Conservation (phyloP, 1,140 invertebrate species). For the Hyphantria cunea region DNA sequence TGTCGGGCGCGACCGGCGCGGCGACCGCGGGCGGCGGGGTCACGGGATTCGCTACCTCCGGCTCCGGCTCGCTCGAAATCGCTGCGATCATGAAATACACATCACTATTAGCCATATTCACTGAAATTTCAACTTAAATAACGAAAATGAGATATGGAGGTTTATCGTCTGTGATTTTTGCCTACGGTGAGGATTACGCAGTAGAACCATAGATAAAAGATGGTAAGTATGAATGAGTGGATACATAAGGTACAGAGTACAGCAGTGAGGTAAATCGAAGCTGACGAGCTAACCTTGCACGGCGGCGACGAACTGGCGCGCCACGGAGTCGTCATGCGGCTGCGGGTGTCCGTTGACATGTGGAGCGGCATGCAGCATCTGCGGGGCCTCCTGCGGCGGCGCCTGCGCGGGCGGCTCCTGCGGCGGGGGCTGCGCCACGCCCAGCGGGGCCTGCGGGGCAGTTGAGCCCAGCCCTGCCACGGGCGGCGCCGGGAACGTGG, state of each 20-base stretch:
- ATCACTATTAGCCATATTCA: no score
- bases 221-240: no score
- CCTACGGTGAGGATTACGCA: no score
- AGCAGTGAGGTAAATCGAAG: no score
- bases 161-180: no score
- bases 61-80: conserved; percentile 23
- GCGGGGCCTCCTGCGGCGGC: conserved; percentile 56
- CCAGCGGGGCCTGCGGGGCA: conserved; percentile 59
- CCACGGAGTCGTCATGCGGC: conserved; percentile 44
- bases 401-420: conserved; percentile 40
- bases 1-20: conserved; percentile 38
- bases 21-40: conserved; percentile 25
- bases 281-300: conserved; percentile 53
- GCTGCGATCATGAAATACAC: conserved; percentile 10
- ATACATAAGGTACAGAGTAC: no score
- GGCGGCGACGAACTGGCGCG: conserved; percentile 54
- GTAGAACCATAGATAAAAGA: no score
- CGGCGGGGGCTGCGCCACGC: conserved; percentile 43
- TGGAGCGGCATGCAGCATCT: conserved; percentile 47
- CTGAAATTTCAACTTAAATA: no score
- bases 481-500: conserved; percentile 47
- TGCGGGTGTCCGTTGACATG: conserved; percentile 75
- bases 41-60: conserved; percentile 35
- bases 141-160: no score
- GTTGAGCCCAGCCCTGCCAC: no score